phyloP scores from a whole-genome alignment of 2,113 vertebrate species.

The Saccopteryx bilineata region DNA sequence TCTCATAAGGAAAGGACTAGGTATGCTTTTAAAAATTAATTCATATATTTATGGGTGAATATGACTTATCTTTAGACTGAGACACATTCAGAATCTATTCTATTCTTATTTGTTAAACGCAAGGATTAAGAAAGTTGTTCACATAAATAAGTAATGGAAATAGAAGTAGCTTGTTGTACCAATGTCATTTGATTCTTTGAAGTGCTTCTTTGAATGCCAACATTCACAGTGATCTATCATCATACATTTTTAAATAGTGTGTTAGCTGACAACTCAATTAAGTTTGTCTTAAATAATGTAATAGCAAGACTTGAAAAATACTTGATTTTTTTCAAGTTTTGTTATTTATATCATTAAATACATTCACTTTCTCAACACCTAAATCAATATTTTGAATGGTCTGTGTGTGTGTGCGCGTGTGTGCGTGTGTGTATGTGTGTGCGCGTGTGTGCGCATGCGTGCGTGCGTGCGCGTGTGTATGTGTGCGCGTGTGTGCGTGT shows the following conservation, averaged over 20 bases:
- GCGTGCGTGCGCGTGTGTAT: too few species aligned
- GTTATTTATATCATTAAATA: slow-evolving; percentile 23
- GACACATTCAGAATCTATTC: background rate
- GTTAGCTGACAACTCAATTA: slow-evolving; percentile 66
- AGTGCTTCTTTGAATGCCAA: slow-evolving; percentile 50
- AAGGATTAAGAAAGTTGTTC: slow-evolving; percentile 46
- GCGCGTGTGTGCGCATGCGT: too few species aligned
- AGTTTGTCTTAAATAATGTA: slow-evolving; percentile 63
- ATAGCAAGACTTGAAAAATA: background rate
- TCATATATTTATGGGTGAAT: background rate
- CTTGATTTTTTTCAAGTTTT: background rate
- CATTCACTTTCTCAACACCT: background rate
- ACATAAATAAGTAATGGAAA: slow-evolving; percentile 53
- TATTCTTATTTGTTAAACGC: slow-evolving; percentile 19
- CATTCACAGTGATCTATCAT: slow-evolving; percentile 36
- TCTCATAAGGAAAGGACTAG: background rate
- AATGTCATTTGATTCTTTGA: slow-evolving; percentile 50
- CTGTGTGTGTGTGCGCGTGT: background rate
- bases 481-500: too few species aligned
- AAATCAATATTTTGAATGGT: background rate
- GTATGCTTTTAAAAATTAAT: slow-evolving; percentile 33
- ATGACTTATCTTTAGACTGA: background rate
- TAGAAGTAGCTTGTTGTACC: background rate
- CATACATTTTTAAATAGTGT: slow-evolving; percentile 49
- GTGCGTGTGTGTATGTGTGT: too few species aligned